Conservation (phyloP, 1,140 invertebrate species). For the Pissodes strobi region DNA sequence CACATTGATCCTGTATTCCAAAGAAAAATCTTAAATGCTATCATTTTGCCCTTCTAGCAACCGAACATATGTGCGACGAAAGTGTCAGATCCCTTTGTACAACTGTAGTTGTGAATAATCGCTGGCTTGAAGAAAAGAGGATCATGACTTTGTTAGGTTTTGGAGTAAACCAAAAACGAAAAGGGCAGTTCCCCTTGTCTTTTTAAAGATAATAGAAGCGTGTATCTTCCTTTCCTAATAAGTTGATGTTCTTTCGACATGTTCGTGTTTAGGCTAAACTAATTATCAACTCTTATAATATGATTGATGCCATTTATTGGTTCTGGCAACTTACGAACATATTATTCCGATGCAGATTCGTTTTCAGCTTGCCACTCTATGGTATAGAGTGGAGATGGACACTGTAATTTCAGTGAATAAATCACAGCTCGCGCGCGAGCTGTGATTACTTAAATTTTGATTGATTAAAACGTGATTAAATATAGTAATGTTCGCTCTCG, state of each 20-base stretch:
- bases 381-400: too few species aligned
- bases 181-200: background rate
- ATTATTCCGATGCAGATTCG: background rate
- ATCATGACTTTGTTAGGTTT: background rate
- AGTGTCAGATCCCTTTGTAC: background rate
- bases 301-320: background rate
- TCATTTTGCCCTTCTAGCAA: background rate
- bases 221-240: background rate
- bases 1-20: too few species aligned
- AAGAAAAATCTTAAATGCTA: too few species aligned
- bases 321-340: background rate
- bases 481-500: too few species aligned
- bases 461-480: too few species aligned
- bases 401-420: too few species aligned
- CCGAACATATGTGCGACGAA: background rate
- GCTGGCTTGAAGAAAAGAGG: background rate
- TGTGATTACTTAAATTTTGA: too few species aligned
- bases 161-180: background rate
- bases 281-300: background rate
- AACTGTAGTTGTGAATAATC: background rate
- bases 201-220: background rate
- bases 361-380: background rate
- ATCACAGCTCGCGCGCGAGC: too few species aligned
- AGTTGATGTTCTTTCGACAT: background rate
- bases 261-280: background rate